Conservation (phyloP, 2,113 vertebrate genomes). For the Pomatostomus ruficeps region DNA sequence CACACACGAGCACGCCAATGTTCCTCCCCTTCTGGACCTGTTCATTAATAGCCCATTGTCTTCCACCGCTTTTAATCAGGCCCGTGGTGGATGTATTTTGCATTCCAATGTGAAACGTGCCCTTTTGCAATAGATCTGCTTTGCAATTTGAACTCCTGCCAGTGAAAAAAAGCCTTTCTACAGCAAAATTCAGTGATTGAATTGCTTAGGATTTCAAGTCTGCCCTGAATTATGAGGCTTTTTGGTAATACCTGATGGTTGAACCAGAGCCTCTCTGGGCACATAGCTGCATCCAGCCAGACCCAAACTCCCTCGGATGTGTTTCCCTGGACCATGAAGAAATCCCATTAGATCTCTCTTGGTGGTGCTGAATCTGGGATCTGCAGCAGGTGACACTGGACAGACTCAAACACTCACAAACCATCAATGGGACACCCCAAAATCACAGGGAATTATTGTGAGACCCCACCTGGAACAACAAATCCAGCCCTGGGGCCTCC, state of each 20-base stretch:
- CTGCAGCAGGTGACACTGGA: neutral
- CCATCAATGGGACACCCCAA: neutral
- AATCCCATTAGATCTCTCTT: neutral
- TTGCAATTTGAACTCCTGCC: neutral
- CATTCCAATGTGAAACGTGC: neutral
- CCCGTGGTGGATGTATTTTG: neutral
- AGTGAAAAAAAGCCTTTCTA: neutral
- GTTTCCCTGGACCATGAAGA: neutral
- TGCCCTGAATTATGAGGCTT: neutral
- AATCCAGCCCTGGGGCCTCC: neutral
- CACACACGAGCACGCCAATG: neutral
- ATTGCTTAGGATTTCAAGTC: neutral
- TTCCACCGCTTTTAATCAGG: neutral
- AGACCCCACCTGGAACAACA: neutral
- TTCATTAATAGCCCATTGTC: neutral
- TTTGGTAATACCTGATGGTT: neutral
- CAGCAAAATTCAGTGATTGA: neutral
- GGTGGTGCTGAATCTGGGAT: neutral
- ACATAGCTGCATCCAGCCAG: neutral
- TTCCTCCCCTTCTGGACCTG: neutral
- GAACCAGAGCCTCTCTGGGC: neutral
- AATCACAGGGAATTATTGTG: neutral
- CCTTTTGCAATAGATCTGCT: neutral
- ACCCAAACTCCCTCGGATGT: neutral
- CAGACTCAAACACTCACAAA: neutral